Percentiles rank a stretch among this genome's conserved stretches.
Evolutionary conservation across 2,113 vertebrate species (phyloP).

Genomic region (Tretioscincus oriximinensis): DNA sequence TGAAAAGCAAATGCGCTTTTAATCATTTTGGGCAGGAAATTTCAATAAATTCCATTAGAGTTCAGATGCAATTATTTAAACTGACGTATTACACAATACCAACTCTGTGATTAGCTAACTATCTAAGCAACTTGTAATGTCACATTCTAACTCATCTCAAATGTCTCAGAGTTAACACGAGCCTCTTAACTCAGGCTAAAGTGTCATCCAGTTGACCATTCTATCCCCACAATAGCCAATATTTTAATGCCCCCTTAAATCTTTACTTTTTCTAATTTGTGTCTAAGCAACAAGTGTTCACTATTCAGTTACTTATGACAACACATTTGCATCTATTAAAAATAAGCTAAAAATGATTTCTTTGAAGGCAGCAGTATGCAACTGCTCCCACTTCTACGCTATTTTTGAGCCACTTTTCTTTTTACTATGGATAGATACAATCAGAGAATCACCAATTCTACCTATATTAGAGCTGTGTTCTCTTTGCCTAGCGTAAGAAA

Average conservation of each 20-base stretch:
- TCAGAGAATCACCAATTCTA: not conserved
- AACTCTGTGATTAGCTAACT: not conserved
- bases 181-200: not conserved
- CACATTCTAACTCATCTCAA: not conserved
- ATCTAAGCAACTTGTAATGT: not conserved
- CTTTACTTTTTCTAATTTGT: not conserved
- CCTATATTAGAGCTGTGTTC: not conserved
- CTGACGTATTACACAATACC: not conserved
- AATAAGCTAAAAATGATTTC: too few species aligned
- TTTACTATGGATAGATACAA: too few species aligned
- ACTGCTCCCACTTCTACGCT: too few species aligned
- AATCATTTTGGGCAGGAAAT: not conserved
- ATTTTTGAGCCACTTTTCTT: too few species aligned
- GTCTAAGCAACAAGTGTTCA: not conserved
- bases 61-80: not conserved
- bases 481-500: accelerated
- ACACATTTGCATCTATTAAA: too few species aligned
- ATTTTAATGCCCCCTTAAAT: not conserved
- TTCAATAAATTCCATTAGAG: not conserved
- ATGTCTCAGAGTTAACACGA: not conserved
- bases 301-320: conserved; percentile 4
- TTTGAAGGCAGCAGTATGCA: too few species aligned
- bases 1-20: not conserved
- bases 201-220: not conserved
- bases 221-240: not conserved